Conservation (phyloP, 2,888 invertebrate species). For the Theretra japonica region DNA sequence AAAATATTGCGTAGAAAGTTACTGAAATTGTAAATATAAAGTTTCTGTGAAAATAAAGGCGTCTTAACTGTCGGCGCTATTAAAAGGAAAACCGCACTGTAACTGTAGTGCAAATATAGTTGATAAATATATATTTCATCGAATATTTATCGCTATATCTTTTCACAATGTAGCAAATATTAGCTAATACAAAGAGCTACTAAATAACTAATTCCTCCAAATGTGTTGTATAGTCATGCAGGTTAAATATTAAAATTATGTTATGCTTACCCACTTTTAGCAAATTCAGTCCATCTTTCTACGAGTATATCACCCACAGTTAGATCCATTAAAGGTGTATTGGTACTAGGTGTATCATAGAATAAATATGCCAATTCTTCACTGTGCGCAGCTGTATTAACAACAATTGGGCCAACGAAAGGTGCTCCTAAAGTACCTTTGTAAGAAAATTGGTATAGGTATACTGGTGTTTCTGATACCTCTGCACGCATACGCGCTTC, state of each 20-base stretch:
- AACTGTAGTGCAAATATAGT: too few relatives aligned
- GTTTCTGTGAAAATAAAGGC: too few relatives aligned
- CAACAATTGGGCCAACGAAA: slow-evolving; percentile 58
- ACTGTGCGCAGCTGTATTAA: slow-evolving; percentile 65
- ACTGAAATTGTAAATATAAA: too few relatives aligned
- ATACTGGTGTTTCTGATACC: slow-evolving; percentile 50
- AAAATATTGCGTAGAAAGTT: too few relatives aligned
- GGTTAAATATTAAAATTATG: background rate
- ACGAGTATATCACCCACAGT: slow-evolving; percentile 62
- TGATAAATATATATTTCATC: too few relatives aligned
- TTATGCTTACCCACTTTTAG: slow-evolving; percentile 65
- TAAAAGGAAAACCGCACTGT: too few relatives aligned
- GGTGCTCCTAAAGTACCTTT: slow-evolving; percentile 63
- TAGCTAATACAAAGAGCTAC: too few relatives aligned
- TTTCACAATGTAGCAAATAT: too few relatives aligned
- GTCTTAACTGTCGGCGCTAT: too few relatives aligned
- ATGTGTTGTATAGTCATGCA: too few relatives aligned
- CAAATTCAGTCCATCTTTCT: slow-evolving; percentile 77
- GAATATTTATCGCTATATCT: too few relatives aligned
- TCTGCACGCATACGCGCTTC: slow-evolving; percentile 61
- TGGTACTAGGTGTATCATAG: slow-evolving; percentile 42
- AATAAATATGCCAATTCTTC: slow-evolving; percentile 75
- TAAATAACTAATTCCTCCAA: too few relatives aligned
- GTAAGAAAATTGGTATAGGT: slow-evolving; percentile 76
- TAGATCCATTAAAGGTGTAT: slow-evolving; percentile 51